Conservation (phyloP, 2,888 invertebrate species). For the Ormyrus rosae region DNA sequence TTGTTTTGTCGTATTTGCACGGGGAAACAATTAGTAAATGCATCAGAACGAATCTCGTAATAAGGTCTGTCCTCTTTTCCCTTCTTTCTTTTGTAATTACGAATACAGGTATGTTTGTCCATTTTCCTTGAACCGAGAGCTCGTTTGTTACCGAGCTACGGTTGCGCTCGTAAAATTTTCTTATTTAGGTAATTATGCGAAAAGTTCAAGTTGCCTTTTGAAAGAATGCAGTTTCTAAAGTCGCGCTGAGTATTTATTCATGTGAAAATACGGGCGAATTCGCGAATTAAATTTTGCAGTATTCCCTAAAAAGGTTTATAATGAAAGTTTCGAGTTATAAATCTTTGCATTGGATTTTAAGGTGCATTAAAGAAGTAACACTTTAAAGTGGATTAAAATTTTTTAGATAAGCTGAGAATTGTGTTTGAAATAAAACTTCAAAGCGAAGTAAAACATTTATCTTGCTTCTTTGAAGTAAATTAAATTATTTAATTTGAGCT, state of each 20-base stretch:
- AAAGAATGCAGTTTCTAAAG: neutral
- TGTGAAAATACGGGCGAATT: no score
- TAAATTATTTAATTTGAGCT: no score
- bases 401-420: no score
- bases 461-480: no score
- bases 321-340: no score
- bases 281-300: no score
- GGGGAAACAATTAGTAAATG: slow-evolving; percentile 39
- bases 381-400: no score
- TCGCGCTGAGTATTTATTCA: neutral
- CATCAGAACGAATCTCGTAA: slow-evolving; percentile 34
- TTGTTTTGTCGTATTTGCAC: slow-evolving; percentile 26
- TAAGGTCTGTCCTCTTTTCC: slow-evolving; percentile 14
- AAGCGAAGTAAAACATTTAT: no score
- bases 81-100: neutral
- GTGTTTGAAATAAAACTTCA: no score
- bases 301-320: no score
- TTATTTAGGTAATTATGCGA: slow-evolving; percentile 22
- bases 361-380: no score
- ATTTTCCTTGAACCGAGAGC: slow-evolving; percentile 9
- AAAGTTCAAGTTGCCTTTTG: slow-evolving; percentile 21
- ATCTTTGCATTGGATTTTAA: no score
- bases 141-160: slow-evolving; percentile 17
- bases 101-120: neutral
- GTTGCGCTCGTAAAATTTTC: slow-evolving; percentile 6